These are phyloP conservation scores for Sesia bembeciformis DNA, from an alignment of 2,888 invertebrate species.

Conservation along the genomic window DNA sequence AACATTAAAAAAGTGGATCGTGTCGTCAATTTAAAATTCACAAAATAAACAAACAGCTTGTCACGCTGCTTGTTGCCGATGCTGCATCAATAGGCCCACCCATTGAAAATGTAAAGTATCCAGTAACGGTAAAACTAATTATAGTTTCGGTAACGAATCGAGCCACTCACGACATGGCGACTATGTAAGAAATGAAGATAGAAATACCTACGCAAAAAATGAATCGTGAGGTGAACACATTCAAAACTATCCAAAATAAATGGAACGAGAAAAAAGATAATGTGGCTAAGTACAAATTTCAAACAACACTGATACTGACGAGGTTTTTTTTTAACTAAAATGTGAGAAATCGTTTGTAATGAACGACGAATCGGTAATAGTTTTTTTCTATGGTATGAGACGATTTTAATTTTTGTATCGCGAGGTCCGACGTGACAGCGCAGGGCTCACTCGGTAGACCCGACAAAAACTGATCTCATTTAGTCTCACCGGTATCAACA, in stretches of 20 bases:
- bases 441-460: conserved; percentile 14
- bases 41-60: conserved; percentile 44
- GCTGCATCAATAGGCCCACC: conserved; percentile 34
- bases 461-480: conserved; percentile 64
- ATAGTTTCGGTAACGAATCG: conserved; percentile 58
- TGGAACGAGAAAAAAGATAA: conserved; percentile 28
- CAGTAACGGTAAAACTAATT: conserved; percentile 64
- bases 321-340: conserved; percentile 7
- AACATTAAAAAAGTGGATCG: conserved; percentile 7
- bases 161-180: conserved; percentile 50
- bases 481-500: conserved; percentile 54
- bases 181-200: conserved; percentile 35
- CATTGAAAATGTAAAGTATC: conserved; percentile 51
- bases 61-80: conserved; percentile 41
- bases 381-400: conserved; percentile 17
- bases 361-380: conserved; percentile 11
- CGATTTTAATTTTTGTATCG: conserved; percentile 38
- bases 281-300: conserved; percentile 25
- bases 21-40: conserved; percentile 15
- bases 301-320: conserved; percentile 13
- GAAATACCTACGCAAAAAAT: conserved; percentile 45
- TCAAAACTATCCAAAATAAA: conserved; percentile 36
- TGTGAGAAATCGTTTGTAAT: conserved; percentile 7
- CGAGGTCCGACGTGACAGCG: conserved; percentile 41
- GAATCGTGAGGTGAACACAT: conserved; percentile 52